Conservation (phyloP, 2,888 invertebrate genomes). For the Luperina nickerlii region DNA sequence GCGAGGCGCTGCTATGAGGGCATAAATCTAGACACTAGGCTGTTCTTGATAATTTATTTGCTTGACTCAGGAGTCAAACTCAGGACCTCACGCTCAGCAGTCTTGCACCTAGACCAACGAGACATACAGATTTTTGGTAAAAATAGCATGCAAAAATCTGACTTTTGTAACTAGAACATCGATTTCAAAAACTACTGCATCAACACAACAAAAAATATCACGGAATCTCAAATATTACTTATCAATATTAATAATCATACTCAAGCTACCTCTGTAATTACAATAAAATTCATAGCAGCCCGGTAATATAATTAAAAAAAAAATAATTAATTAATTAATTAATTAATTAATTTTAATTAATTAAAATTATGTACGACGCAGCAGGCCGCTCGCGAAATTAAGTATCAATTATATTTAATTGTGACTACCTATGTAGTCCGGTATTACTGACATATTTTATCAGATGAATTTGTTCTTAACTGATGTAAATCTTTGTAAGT, state of each 20-base stretch:
- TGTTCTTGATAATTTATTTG: neutral
- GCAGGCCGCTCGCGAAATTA: slow-evolving; percentile 40
- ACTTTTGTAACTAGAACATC: neutral
- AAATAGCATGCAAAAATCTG: neutral
- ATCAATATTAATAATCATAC: slow-evolving; percentile 24
- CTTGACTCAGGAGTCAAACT: neutral
- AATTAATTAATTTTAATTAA: no score
- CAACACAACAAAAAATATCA: neutral
- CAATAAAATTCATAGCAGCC: slow-evolving; percentile 49
- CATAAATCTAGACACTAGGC: neutral
- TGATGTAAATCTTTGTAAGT: slow-evolving; percentile 24
- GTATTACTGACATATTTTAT: slow-evolving; percentile 50
- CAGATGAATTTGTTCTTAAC: slow-evolving; percentile 41
- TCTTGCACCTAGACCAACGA: neutral
- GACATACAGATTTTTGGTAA: neutral
- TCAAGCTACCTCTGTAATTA: slow-evolving; percentile 37
- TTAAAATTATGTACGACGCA: slow-evolving; percentile 48
- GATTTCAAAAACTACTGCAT: neutral
- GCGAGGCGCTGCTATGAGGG: no score
- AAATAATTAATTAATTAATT: no score
- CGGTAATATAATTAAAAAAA: slow-evolving; percentile 58
- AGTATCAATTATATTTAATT: slow-evolving; percentile 61
- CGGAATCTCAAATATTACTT: neutral
- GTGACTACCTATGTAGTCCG: slow-evolving; percentile 41
- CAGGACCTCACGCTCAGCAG: no score